Conservation (phyloP, 1,140 invertebrate genomes). For the Drosophila varians region DNA sequence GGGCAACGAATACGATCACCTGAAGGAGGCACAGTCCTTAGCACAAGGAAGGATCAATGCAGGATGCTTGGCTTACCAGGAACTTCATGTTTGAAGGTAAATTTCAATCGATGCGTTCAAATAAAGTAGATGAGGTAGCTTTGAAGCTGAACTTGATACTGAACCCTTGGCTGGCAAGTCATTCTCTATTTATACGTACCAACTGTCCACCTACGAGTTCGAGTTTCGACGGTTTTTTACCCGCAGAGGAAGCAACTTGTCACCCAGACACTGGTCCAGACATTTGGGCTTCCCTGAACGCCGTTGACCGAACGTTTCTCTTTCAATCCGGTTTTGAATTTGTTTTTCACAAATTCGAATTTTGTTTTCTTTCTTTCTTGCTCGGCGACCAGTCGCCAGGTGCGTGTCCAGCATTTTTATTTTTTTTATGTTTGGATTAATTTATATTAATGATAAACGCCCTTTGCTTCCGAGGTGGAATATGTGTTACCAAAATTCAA, state of each 20-base stretch:
- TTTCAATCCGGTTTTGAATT: conserved; percentile 36
- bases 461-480: too few relatives aligned
- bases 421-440: too few relatives aligned
- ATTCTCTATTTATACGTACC: conserved; percentile 42
- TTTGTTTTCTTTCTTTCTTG: background rate
- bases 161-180: conserved; percentile 4
- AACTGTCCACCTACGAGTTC: background rate
- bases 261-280: conserved; percentile 37
- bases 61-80: conserved; percentile 9
- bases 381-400: conserved; percentile 21
- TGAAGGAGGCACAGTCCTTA: conserved; percentile 4
- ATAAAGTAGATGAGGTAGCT: too few relatives aligned
- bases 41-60: too few relatives aligned
- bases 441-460: too few relatives aligned
- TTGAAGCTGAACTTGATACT: conserved; percentile 6
- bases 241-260: conserved; percentile 6
- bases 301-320: conserved; percentile 32
- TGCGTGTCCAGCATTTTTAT: conserved; percentile 21
- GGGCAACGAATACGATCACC: conserved; percentile 43
- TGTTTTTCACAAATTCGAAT: too few relatives aligned
- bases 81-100: conserved; percentile 47
- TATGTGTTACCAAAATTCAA: too few relatives aligned
- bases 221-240: conserved; percentile 32
- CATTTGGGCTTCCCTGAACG: conserved; percentile 36
- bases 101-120: too few relatives aligned